Conservation (phyloP, 2,888 invertebrate species). For the Oeneis ivallda region DNA sequence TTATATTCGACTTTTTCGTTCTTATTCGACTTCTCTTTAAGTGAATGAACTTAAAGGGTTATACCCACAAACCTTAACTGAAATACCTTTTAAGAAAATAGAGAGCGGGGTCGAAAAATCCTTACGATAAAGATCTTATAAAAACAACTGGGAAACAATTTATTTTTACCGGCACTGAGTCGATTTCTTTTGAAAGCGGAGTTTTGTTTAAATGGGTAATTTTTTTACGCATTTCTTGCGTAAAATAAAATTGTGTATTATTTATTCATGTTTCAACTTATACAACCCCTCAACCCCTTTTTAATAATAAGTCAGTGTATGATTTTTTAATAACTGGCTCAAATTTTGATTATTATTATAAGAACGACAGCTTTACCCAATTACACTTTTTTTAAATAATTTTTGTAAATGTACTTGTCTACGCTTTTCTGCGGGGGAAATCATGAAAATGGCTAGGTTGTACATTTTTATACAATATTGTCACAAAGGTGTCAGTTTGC, state of each 20-base stretch:
- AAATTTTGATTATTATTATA: too few species aligned
- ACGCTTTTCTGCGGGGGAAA: too few species aligned
- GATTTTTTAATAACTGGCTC: too few species aligned
- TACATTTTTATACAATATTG: too few species aligned
- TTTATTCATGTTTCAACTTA: not conserved
- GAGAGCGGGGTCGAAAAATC: slow-evolving; percentile 42
- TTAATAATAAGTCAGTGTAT: too few species aligned
- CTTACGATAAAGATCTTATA: slow-evolving; percentile 37
- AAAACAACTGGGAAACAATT: slow-evolving; percentile 34
- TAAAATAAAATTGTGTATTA: not conserved
- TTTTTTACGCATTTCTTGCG: slow-evolving; percentile 1
- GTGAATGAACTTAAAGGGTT: slow-evolving; percentile 72
- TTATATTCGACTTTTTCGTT: slow-evolving; percentile 73
- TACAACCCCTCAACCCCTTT: too few species aligned
- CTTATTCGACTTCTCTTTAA: slow-evolving; percentile 63
- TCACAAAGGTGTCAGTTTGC: too few species aligned
- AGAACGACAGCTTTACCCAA: too few species aligned
- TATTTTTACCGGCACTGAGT: slow-evolving; percentile 25
- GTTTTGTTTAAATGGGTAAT: not conserved
- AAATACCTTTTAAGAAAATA: slow-evolving; percentile 60
- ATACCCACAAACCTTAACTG: slow-evolving; percentile 65
- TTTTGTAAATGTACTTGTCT: too few species aligned
- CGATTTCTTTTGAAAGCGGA: slow-evolving; percentile 23
- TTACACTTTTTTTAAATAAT: too few species aligned
- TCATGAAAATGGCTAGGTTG: too few species aligned